Base-by-base conservation (phyloP, 2,797 vertebrate genomes). In the Lutjanus argentimaculatus region DNA sequence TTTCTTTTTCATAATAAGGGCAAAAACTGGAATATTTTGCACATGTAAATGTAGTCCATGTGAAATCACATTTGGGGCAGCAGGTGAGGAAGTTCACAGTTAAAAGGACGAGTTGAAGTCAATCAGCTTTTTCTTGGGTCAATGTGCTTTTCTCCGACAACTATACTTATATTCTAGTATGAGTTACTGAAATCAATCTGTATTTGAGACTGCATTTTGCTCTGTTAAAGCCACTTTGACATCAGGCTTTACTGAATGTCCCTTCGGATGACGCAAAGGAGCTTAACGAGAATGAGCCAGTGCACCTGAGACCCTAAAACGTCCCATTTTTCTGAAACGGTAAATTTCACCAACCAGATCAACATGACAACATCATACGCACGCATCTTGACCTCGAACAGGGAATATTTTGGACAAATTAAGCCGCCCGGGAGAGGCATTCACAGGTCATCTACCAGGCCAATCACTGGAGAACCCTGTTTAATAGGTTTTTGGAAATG, bases 241-340 rank as follows among this genome's bases (percentile, higher is more conserved):
- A 85, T 92, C 1, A 71, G 46, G 52, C 48, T 64, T 80, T 59
- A 59, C 69, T 14, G 48, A 85, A 79, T 68, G 42, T 83, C 73
- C 25, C 15, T 72, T 81, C 22, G 43, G 58, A 92, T 86, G 88
- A 93, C 62, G 72, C 75, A 87, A 42, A 69, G 14, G n/a, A 71
- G 56, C 62, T 87, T 88, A 89, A 93, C 56, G 52, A 87, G 84
- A 86, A 89, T 6, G 45, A 81, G 72, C 61, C 72, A 9, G 84
- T n/a, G 79, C 93, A 95, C 88, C 94, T 95, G 94, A 88, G 92
- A 84, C 90, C 79, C 66, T 22, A 42, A 67, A 88, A 78, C 42
- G 64, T 75, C 25, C n/a, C 1, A 61, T 82, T 84, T 84, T 68
- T 70, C 14, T 66, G 84, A 72, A 84, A 70, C 1, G 9, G 22